Evolutionary conservation across 2,888 invertebrate species (phyloP).

Genomic region (Apotomis betuletana): DNA sequence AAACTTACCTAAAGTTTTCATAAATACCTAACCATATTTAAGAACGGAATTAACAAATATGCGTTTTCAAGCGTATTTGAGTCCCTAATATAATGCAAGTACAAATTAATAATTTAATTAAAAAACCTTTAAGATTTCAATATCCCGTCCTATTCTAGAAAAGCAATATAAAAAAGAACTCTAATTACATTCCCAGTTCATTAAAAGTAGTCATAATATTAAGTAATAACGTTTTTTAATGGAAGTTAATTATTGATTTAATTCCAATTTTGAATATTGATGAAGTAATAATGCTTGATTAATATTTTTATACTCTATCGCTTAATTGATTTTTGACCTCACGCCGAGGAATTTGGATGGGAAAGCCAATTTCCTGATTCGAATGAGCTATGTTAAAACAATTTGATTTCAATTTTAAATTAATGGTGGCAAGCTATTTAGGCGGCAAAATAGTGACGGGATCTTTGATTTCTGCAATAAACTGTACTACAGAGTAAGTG

Average conservation of each 20-base stretch:
- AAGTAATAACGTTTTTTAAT: constrained; percentile 25
- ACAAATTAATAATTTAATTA: neutral
- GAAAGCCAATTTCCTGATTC: constrained; percentile 16
- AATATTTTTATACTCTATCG: constrained; percentile 31
- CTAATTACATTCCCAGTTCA: constrained; percentile 20
- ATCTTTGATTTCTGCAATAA: too few species aligned
- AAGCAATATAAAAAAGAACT: constrained; percentile 17
- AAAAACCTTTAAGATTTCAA: neutral
- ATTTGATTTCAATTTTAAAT: too few species aligned
- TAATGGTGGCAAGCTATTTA: too few species aligned
- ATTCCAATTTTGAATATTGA: constrained; percentile 32
- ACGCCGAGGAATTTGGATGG: constrained; percentile 10
- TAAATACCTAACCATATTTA: too few species aligned
- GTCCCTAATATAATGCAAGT: too few species aligned
- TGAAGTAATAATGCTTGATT: constrained; percentile 37
- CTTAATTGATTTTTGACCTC: constrained; percentile 25
- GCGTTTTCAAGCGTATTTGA: too few species aligned
- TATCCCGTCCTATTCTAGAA: neutral
- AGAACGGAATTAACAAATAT: too few species aligned
- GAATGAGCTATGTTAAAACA: too few species aligned
- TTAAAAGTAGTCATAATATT: constrained; percentile 19
- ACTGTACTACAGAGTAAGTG: too few species aligned
- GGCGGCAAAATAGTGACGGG: too few species aligned
- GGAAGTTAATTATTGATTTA: constrained; percentile 19
- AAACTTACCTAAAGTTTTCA: too few species aligned